Evolutionary conservation across 30 jellyfish, hydroid and myxozoan genomes (phyloP), one percentile per base, ranked within the genome.

Genomic region (Mastigias papua): DNA sequence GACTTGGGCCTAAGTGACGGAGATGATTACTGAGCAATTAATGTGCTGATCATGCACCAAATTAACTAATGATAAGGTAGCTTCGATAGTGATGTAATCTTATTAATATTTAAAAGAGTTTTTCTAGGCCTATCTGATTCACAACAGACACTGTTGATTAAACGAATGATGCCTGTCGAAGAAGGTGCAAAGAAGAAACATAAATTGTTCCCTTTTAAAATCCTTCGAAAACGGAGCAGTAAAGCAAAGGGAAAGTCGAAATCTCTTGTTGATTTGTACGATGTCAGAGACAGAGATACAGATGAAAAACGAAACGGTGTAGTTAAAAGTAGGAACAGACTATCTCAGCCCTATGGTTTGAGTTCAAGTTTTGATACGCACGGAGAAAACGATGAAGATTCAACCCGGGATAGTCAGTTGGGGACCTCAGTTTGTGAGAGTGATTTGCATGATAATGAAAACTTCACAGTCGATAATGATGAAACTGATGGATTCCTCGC

Each of bases 211-310:
- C 92, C 92, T 19, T 82, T 82, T 34, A 69, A 82, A n/a, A 67
- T 82, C 27, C 28, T 67, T 22, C 92, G 92, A 21, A 82, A 82
- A 50, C 92, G 92, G 23, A 81, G 91, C 48, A 76, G 76, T 35
- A 76, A 54, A n/a, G 73, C 37, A 11, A 82, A 82, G 42, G 92
- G 92, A 9, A 70, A 72, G 70, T 82, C 92, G 86, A 82, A 82
- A 63, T 82, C 92, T 2, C 63, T 82, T 49, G 78, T 74, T 23
- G 92, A 82, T n/a, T 74, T 82, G 22, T 82, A 74, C 49, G 86
- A 48, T 37, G 48, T 60, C n/a, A 69, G 77, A 22, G 91, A 68
- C 8, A 76, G 72, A 48, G 68, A 72, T 0, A 0, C 78, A 27
- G 58, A 62, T 22, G 86, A 31, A 11, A 30, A 64, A 6, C 72